A percentile compares a stretch with the other conserved stretches of the same genome.
These are phyloP conservation scores for Glossosoma conforme DNA, from an alignment of 1,140 invertebrate genomes.

Conservation along the genomic window DNA sequence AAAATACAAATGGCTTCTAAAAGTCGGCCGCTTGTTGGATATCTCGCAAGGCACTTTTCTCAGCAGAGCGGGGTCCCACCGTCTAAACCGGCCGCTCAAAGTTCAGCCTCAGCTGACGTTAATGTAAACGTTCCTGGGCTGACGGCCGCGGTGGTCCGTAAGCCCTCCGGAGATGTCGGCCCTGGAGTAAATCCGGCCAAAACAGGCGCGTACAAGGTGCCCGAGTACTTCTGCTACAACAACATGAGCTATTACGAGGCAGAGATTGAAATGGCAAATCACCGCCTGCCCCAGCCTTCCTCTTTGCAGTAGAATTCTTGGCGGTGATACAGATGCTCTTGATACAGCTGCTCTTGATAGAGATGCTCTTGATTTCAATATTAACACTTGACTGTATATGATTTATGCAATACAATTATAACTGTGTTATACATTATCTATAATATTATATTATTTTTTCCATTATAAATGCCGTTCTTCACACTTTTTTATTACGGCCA, in stretches of 20 bases:
- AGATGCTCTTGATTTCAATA: no score
- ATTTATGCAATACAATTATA: no score
- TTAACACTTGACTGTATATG: no score
- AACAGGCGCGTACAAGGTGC: conserved; percentile 72
- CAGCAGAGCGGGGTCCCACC: conserved; percentile 12
- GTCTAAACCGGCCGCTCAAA: not conserved
- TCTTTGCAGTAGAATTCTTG: conserved; percentile 42
- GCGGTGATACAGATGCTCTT: no score
- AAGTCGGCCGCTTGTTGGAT: conserved; percentile 5
- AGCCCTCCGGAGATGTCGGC: conserved; percentile 57
- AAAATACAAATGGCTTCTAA: conserved; percentile 15
- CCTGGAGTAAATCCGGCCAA: conserved; percentile 65
- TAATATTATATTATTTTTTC: no score
- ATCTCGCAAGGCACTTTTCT: conserved; percentile 8
- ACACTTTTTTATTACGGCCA: no score
- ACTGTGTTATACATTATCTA: no score
- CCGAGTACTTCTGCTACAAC: conserved; percentile 82
- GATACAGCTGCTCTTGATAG: no score
- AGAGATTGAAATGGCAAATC: conserved; percentile 78
- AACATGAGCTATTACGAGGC: conserved; percentile 74
- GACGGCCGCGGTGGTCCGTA: conserved; percentile 55
- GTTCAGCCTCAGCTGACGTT: conserved; percentile 4
- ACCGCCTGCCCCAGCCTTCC: conserved; percentile 68
- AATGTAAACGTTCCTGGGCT: conserved; percentile 57
- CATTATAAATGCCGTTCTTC: no score